phyloP scores from a whole-genome alignment of 2,888 invertebrate genomes.

The Tachina lurida region DNA sequence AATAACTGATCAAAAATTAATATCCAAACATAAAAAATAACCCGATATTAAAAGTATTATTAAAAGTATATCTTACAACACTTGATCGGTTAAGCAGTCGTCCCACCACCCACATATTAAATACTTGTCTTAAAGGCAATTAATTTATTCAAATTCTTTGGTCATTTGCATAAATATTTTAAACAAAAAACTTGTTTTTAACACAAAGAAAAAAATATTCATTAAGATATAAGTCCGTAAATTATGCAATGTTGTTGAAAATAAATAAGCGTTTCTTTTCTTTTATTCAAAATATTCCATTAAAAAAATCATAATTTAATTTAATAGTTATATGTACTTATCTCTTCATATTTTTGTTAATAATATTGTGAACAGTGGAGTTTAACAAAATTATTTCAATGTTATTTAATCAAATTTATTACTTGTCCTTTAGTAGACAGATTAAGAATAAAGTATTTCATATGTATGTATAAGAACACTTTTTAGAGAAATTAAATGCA shows the following conservation, averaged over 20 bases:
- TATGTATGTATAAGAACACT: not conserved
- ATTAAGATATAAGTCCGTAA: slow-evolving; percentile 6
- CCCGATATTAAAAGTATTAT: not conserved
- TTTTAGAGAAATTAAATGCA: slow-evolving; percentile 3
- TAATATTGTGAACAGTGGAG: too few relatives aligned
- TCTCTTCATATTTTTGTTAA: too few relatives aligned
- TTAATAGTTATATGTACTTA: too few relatives aligned
- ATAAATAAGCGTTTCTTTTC: slow-evolving; percentile 12
- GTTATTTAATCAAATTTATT: too few relatives aligned
- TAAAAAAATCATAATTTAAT: too few relatives aligned
- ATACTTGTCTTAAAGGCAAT: not conserved
- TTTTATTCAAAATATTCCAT: not conserved
- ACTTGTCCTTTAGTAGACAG: too few relatives aligned
- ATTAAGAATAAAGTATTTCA: too few relatives aligned
- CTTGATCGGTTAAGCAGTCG: not conserved
- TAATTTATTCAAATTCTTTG: slow-evolving; percentile 19
- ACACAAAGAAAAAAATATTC: slow-evolving; percentile 8
- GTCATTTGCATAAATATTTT: not conserved
- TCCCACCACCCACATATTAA: slow-evolving; percentile 22
- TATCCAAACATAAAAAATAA: not conserved
- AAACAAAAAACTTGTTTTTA: slow-evolving; percentile 1
- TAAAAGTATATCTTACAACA: not conserved
- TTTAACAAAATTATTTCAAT: too few relatives aligned
- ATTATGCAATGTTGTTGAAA: slow-evolving; percentile 31
- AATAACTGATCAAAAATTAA: too few relatives aligned